Conservation (phyloP, 2,888 invertebrate genomes). For the Sialis fuliginosa region DNA sequence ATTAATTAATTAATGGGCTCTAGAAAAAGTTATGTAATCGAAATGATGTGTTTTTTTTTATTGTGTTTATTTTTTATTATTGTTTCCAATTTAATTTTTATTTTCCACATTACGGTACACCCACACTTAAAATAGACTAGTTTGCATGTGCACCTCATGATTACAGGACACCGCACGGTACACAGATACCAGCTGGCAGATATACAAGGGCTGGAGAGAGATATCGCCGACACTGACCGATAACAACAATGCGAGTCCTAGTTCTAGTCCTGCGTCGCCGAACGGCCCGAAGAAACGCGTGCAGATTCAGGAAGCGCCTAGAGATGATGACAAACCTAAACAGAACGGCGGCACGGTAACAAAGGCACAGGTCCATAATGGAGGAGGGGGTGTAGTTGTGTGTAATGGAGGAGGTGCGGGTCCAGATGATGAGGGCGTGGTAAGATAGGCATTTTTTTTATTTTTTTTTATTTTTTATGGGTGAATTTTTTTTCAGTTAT, state of each 20-base stretch:
- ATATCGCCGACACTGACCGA: too few species aligned
- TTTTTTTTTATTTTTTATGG: too few species aligned
- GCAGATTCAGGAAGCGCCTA: background rate
- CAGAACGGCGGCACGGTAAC: background rate
- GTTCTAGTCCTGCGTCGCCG: background rate
- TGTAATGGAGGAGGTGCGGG: too few species aligned
- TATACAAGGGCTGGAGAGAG: constrained; percentile 44
- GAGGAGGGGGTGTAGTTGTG: background rate
- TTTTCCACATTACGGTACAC: constrained; percentile 3
- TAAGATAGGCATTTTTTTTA: too few species aligned
- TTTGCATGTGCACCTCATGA: constrained; percentile 1
- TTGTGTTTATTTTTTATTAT: background rate
- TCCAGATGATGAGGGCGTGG: too few species aligned
- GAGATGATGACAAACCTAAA: background rate
- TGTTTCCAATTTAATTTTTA: constrained; percentile 2
- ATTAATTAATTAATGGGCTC: too few species aligned
- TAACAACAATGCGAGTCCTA: background rate
- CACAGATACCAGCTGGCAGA: constrained; percentile 57
- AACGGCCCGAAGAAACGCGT: background rate
- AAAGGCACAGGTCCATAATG: background rate
- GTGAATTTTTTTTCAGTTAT: too few species aligned
- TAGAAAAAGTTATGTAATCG: too few species aligned
- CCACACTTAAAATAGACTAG: constrained; percentile 3
- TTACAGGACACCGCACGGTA: constrained; percentile 47
- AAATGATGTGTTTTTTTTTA: too few species aligned